phyloP scores from a whole-genome alignment of 2,113 vertebrate species.

The Machaerirhynchus nigripectus region DNA sequence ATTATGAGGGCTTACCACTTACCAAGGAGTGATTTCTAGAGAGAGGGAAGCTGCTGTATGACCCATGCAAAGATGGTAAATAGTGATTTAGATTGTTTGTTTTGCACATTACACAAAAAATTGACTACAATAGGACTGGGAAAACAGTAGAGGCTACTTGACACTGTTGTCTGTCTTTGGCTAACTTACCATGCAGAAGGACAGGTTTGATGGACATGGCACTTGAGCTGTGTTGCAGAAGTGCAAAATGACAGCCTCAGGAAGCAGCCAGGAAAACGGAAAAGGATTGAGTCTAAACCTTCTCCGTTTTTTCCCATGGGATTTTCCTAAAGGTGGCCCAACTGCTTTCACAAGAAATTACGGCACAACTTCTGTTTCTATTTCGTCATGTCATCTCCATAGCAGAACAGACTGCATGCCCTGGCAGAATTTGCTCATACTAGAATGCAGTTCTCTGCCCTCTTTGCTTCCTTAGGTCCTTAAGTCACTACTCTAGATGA shows the following conservation, averaged over 20 bases:
- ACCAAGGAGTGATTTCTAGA: background rate
- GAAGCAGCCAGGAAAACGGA: background rate
- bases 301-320: background rate
- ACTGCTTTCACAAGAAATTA: background rate
- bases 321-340: background rate
- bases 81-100: background rate
- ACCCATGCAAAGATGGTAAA: background rate
- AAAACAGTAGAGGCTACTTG: background rate
- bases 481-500: background rate
- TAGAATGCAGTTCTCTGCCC: background rate
- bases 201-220: background rate
- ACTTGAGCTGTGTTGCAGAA: background rate
- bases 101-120: background rate
- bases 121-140: background rate
- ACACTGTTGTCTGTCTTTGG: background rate
- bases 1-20: background rate
- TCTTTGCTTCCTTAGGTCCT: background rate
- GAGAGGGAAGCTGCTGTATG: background rate
- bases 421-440: background rate
- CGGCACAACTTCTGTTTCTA: background rate
- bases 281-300: background rate
- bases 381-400: background rate
- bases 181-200: background rate
- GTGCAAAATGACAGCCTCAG: background rate
- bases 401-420: background rate